phyloP scores from a whole-genome alignment of 2,888 invertebrate species.

The Ryuthela nishihirai region DNA sequence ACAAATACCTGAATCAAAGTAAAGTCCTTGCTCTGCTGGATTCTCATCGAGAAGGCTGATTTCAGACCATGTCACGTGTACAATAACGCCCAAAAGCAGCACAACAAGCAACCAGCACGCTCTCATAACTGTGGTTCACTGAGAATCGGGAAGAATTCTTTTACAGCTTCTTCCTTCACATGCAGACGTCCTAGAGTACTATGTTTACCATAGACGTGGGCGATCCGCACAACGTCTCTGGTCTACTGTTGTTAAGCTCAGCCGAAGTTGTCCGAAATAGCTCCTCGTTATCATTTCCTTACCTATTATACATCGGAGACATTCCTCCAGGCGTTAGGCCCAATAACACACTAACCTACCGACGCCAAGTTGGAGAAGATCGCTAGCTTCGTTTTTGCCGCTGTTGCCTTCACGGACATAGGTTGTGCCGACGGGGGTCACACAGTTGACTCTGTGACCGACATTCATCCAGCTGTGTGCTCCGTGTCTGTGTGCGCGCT shows the following conservation, averaged over 20 bases:
- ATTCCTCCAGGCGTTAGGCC: slow-evolving; percentile 29
- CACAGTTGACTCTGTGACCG: slow-evolving; percentile 29
- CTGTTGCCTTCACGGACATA: slow-evolving; percentile 13
- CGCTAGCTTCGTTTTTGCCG: not conserved
- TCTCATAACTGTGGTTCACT: slow-evolving; percentile 20
- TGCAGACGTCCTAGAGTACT: too few relatives aligned
- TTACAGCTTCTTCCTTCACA: too few relatives aligned
- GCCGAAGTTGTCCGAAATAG: too few relatives aligned
- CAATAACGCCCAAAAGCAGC: slow-evolving; percentile 22
- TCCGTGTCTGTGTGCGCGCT: too few relatives aligned
- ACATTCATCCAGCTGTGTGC: too few relatives aligned
- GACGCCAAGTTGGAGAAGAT: slow-evolving; percentile 7
- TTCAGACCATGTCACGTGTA: slow-evolving; percentile 33
- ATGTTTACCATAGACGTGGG: too few relatives aligned
- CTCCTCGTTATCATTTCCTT: too few relatives aligned
- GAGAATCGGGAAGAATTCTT: too few relatives aligned
- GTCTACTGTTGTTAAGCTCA: too few relatives aligned
- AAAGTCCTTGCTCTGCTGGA: slow-evolving; percentile 24
- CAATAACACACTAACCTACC: slow-evolving; percentile 39
- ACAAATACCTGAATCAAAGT: slow-evolving; percentile 25
- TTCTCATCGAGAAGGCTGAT: slow-evolving; percentile 27
- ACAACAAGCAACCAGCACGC: slow-evolving; percentile 33
- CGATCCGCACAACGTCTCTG: too few relatives aligned
- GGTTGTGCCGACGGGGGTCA: slow-evolving; percentile 26
- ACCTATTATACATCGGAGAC: not conserved